Evolutionary conservation across 1,140 invertebrate genomes (phyloP).

Genomic region (Geopemphigus sp.): DNA sequence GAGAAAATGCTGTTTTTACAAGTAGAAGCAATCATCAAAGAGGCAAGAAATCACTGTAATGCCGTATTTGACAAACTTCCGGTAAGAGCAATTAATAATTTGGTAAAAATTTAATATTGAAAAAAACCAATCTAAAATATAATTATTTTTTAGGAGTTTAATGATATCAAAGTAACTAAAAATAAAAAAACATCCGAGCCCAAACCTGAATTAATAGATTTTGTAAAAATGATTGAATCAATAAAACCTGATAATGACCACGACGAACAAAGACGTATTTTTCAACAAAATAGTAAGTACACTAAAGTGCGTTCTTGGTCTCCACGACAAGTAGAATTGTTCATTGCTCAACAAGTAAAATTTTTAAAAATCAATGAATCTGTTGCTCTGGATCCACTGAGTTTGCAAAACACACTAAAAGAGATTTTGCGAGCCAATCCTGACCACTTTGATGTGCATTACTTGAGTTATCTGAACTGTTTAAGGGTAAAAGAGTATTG

Average conservation of each 20-base stretch:
- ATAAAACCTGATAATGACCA: slow-evolving; percentile 39
- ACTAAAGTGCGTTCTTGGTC: slow-evolving; percentile 67
- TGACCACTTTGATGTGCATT: slow-evolving; percentile 82
- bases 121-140: background rate
- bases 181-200: background rate
- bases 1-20: slow-evolving; percentile 80
- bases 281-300: slow-evolving; percentile 56
- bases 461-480: slow-evolving; percentile 86
- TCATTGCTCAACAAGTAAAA: slow-evolving; percentile 80
- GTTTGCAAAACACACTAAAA: slow-evolving; percentile 73
- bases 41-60: slow-evolving; percentile 61
- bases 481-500: slow-evolving; percentile 82
- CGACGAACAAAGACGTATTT: slow-evolving; percentile 40
- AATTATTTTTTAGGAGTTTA: slow-evolving; percentile 8
- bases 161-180: no score
- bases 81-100: background rate
- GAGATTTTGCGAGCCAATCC: slow-evolving; percentile 78
- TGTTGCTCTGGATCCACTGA: slow-evolving; percentile 71
- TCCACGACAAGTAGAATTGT: slow-evolving; percentile 80
- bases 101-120: background rate
- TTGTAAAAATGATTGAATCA: background rate
- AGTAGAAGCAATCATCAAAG: slow-evolving; percentile 67
- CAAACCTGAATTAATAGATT: slow-evolving; percentile 18
- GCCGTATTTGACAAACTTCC: slow-evolving; percentile 50
- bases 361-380: slow-evolving; percentile 76